Evolutionary conservation across 2,113 vertebrate species (phyloP), one percentile per base, ranked within the genome.

Genomic region (Megalops atlanticus): DNA sequence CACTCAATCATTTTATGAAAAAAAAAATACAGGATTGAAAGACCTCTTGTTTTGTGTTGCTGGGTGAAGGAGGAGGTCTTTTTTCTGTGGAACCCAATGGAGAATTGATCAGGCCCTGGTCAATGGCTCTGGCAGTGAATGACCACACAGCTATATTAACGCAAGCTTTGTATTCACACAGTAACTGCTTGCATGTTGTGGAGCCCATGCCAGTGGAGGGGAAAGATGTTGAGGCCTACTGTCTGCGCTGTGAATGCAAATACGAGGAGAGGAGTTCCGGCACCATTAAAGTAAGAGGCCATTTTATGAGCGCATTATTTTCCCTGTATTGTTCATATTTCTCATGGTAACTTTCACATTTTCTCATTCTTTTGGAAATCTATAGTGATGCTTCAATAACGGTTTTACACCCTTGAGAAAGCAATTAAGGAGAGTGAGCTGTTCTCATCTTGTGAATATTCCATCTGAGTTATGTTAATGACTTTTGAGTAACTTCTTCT

Each of bases 191-290:
- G 81, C 98, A 99, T 81, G 97, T 99, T 76, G 98, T 99, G 78
- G 94, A 95, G 12, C 97, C 97, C 5, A 98, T 99, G 97, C 97
- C 98, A 0, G 98, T 99, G 77, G 94, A 95, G 8, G 97, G 97
- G 7, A 95, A 96, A 31, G 98, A 99, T 10, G 96, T 98, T 86
- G 98, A 99, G 89, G 98, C 98, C 0, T 99, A 99, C 84, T 99
- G 98, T 91, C 92, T 99, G 83, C 97, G 97, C 21, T 99, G 98
- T 84, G 98, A 99, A 81, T 99, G 98, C 92, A 99, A 98, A 92
- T 99, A 98, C 72, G 98, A 99, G 86, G 98, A 99, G 88, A 96
- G 98, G 88, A 99, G 98, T 87, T 98, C 98, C 6, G 95, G 95
- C 83, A 99, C 97, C 0, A 99, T 99, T 86, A 98, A 98, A 94